Conservation (phyloP, 1,140 invertebrate species). For the Tigriopus japonicus region DNA sequence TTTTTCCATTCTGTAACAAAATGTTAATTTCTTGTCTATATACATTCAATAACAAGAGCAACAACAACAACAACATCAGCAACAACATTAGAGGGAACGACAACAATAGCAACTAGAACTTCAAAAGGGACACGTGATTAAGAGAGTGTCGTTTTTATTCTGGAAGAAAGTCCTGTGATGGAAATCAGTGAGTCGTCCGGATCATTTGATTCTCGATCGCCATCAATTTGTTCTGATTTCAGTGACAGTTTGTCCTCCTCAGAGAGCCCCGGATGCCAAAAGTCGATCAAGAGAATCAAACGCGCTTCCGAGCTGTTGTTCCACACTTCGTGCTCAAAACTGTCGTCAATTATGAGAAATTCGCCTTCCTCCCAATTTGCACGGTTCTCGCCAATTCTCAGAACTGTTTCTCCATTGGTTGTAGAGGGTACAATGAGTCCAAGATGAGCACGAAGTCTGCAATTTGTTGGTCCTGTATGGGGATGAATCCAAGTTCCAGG, state of each 20-base stretch:
- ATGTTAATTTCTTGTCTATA: too few species aligned
- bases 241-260: slow-evolving; percentile 14
- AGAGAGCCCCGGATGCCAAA: slow-evolving; percentile 70
- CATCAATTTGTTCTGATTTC: too few species aligned
- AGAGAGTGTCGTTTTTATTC: too few species aligned
- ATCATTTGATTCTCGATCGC: too few species aligned
- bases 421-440: slow-evolving; percentile 53
- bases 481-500: slow-evolving; percentile 63
- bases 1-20: too few species aligned
- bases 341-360: slow-evolving; percentile 68
- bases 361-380: slow-evolving; percentile 54
- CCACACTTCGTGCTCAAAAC: slow-evolving; percentile 83
- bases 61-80: too few species aligned
- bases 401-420: slow-evolving; percentile 25
- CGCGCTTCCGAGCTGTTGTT: slow-evolving; percentile 52
- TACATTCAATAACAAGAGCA: too few species aligned
- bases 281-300: slow-evolving; percentile 62
- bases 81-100: too few species aligned
- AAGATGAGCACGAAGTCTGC: slow-evolving; percentile 56
- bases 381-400: slow-evolving; percentile 48
- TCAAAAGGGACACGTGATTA: too few species aligned
- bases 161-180: too few species aligned
- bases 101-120: too few species aligned
- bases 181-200: too few species aligned
- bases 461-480: slow-evolving; percentile 76